These are phyloP conservation scores for Mamestra configurata DNA, from an alignment of 1,140 invertebrate genomes.

Conservation along the genomic window DNA sequence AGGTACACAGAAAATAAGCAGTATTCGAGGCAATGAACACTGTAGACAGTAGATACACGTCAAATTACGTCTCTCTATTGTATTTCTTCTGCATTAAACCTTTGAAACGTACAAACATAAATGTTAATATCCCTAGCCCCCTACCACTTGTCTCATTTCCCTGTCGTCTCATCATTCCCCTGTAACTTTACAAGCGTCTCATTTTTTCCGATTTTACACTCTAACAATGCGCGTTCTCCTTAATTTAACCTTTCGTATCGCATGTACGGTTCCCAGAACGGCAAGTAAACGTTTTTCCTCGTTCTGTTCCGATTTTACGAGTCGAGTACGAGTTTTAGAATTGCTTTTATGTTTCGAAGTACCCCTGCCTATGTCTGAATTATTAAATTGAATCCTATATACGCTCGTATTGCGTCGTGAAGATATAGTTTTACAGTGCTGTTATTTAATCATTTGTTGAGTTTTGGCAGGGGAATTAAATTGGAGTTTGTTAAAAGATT, in stretches of 20 bases:
- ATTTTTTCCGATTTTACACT: slow-evolving; percentile 33
- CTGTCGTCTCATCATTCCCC: slow-evolving; percentile 8
- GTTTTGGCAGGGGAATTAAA: slow-evolving; percentile 9
- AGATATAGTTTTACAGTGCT: slow-evolving; percentile 38
- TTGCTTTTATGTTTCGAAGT: slow-evolving; percentile 71
- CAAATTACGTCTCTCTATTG: no score
- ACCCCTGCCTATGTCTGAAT: slow-evolving; percentile 69
- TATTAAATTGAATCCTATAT: slow-evolving; percentile 69
- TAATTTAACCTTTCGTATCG: slow-evolving; percentile 65
- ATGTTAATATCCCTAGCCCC: not conserved
- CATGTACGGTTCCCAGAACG: slow-evolving; percentile 61
- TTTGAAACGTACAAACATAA: not conserved
- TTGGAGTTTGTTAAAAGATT: not conserved
- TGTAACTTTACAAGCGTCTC: slow-evolving; percentile 25
- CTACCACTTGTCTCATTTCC: slow-evolving; percentile 11
- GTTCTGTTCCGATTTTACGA: slow-evolving; percentile 75
- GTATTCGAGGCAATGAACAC: no score
- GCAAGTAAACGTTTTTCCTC: slow-evolving; percentile 75
- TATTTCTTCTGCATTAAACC: not conserved
- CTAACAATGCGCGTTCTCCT: slow-evolving; percentile 46
- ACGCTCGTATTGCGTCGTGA: slow-evolving; percentile 19
- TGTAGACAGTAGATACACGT: no score
- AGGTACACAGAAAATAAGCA: no score
- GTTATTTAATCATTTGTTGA: slow-evolving; percentile 37
- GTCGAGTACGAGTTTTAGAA: slow-evolving; percentile 71